A percentile compares a stretch with the other conserved stretches of the same genome.
Evolutionary conservation across 2,113 vertebrate genomes (phyloP).

Genomic region (Vulpes ferrilata): DNA sequence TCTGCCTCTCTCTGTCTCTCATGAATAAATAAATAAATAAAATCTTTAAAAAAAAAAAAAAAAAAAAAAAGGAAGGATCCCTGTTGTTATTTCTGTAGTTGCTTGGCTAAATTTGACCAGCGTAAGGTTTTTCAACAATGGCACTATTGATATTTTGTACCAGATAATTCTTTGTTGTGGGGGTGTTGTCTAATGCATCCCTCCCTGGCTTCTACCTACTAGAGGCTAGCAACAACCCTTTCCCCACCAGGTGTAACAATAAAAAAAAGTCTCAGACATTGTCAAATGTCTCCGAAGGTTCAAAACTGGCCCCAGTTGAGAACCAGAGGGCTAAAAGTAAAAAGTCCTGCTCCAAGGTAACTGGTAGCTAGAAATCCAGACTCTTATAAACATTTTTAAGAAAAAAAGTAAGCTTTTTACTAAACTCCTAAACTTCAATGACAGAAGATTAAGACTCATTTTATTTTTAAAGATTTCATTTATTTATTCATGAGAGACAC

Average conservation of each 20-base stretch:
- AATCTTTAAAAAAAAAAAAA: too few species aligned
- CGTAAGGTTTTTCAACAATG: neutral
- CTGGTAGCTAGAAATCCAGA: neutral
- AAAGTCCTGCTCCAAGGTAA: neutral
- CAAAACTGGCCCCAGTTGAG: neutral
- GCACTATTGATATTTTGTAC: neutral
- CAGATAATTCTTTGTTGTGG: neutral
- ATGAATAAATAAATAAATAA: too few species aligned
- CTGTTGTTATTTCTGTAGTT: neutral
- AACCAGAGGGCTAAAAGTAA: neutral
- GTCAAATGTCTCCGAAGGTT: neutral
- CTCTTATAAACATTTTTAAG: neutral
- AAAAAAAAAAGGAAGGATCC: neutral
- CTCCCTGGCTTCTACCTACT: neutral
- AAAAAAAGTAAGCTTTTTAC: neutral
- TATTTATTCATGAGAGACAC: too few species aligned
- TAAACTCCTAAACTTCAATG: neutral
- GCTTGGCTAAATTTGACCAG: neutral
- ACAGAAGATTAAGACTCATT: neutral
- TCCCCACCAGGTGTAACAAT: neutral
- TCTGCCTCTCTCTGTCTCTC: too few species aligned
- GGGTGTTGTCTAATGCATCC: neutral
- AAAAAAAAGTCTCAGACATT: neutral
- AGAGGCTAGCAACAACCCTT: neutral
- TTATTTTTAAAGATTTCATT: too few species aligned